Evolutionary conservation across 2,797 vertebrate species (phyloP).

Genomic region (Mionectes olivaceus): DNA sequence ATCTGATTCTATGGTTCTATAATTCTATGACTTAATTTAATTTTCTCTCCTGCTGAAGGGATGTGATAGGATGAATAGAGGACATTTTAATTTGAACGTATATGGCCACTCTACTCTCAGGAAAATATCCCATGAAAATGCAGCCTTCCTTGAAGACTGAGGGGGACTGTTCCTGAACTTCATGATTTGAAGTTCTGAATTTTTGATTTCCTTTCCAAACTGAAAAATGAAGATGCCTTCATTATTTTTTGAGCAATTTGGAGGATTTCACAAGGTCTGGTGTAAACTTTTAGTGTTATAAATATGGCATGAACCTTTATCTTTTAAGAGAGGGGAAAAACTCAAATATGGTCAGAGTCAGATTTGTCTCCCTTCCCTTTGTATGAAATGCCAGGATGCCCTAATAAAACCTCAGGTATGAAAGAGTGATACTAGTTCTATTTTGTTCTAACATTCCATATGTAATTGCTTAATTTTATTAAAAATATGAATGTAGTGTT

Average conservation of each 20-base stretch:
- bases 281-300: not conserved
- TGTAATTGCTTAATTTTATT: not conserved
- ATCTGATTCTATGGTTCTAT: too few species aligned
- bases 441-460: not conserved
- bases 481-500: not conserved
- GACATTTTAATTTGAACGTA: not conserved
- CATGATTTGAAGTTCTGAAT: not conserved
- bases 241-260: not conserved
- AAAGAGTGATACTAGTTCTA: not conserved
- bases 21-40: not conserved
- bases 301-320: not conserved
- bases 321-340: not conserved
- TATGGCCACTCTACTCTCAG: not conserved
- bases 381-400: not conserved
- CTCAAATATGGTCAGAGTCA: not conserved
- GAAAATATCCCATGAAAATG: not conserved
- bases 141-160: not conserved
- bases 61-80: not conserved
- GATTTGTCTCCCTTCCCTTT: not conserved
- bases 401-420: not conserved
- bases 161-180: not conserved
- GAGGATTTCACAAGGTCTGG: not conserved
- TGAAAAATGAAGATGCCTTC: not conserved
- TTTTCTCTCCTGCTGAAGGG: not conserved
- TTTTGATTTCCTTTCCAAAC: not conserved